Conservation (phyloP, 1,140 invertebrate genomes). For the Drosophila tropicalis region DNA sequence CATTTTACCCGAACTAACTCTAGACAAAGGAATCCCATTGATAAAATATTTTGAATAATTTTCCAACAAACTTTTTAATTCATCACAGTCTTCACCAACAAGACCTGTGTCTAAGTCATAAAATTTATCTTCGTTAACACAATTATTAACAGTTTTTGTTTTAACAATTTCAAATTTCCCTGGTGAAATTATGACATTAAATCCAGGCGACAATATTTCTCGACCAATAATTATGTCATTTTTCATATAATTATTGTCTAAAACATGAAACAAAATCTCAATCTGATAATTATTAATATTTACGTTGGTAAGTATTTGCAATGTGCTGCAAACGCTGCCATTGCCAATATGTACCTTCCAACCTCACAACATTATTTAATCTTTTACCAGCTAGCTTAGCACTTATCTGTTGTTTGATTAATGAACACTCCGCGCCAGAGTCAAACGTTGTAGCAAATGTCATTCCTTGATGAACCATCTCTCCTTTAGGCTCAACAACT, state of each 20-base stretch:
- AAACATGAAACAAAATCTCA: conserved; percentile 44
- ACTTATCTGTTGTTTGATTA: conserved; percentile 24
- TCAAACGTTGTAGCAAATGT: conserved; percentile 16
- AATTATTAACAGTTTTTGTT: conserved; percentile 22
- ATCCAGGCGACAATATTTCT: conserved; percentile 32
- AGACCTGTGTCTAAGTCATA: no score
- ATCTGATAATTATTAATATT: conserved; percentile 22
- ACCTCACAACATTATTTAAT: conserved; percentile 1
- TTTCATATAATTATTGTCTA: conserved; percentile 27
- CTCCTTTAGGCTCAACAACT: conserved; percentile 26
- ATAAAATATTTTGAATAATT: no score
- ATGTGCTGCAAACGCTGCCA: neutral
- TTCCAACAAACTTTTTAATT: no score
- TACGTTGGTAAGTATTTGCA: conserved; percentile 3
- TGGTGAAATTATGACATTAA: conserved; percentile 30
- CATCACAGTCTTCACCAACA: no score
- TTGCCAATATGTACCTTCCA: neutral
- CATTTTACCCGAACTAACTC: neutral
- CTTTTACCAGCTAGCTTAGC: conserved; percentile 18
- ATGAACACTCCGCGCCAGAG: conserved; percentile 24
- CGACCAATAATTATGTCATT: conserved; percentile 44
- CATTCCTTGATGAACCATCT: conserved; percentile 22
- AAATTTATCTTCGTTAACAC: conserved; percentile 1
- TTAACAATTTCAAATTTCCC: conserved; percentile 39
- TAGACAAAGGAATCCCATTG: no score